A percentile compares a stretch with the other conserved stretches of the same genome.
Evolutionary conservation across 2,888 invertebrate species (phyloP).

Genomic region (Lycocerus yunnanus): DNA sequence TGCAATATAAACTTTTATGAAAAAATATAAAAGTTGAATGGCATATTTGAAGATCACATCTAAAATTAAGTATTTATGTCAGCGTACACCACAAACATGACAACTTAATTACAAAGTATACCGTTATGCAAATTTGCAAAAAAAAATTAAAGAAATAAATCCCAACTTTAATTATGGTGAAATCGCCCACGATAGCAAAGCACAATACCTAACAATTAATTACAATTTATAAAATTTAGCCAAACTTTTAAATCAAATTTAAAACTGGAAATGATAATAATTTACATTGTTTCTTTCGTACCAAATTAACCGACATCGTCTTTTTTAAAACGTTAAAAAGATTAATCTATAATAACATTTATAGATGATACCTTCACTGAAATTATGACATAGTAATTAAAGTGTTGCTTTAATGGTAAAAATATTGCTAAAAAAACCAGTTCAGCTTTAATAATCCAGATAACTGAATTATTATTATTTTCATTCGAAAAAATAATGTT

Average conservation of each 20-base stretch:
- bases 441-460: neutral
- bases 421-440: neutral
- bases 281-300: neutral
- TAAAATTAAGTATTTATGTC: neutral
- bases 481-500: neutral
- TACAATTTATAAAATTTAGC: neutral
- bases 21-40: neutral
- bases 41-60: neutral
- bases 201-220: neutral
- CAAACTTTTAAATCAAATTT: neutral
- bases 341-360: neutral
- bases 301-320: neutral
- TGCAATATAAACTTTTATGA: neutral
- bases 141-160: neutral
- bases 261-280: neutral
- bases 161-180: neutral
- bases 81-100: neutral
- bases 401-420: neutral
- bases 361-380: neutral
- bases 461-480: neutral
- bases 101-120: neutral
- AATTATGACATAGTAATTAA: neutral
- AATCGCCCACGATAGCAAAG: neutral
- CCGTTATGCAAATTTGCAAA: neutral
- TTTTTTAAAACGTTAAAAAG: neutral